phyloP scores from a whole-genome alignment of 2,888 invertebrate genomes.

The Lithophane semibrunnea region DNA sequence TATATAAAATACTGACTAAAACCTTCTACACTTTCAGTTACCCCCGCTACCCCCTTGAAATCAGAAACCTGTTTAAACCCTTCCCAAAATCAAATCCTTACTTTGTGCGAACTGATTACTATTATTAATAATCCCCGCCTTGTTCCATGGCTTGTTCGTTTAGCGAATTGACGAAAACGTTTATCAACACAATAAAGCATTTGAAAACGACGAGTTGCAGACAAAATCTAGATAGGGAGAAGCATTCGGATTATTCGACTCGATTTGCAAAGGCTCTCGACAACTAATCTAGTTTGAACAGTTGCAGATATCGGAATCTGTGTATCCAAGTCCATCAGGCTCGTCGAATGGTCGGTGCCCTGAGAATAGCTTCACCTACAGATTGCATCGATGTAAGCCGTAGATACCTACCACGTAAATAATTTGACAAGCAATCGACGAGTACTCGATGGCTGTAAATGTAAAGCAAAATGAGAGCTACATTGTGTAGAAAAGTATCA shows the following conservation, averaged over 20 bases:
- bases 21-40: neutral
- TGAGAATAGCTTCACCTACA: constrained; percentile 73
- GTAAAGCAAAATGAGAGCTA: constrained; percentile 2
- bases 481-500: constrained; percentile 9
- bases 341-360: constrained; percentile 66
- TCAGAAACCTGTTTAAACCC: constrained; percentile 16
- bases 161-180: constrained; percentile 21
- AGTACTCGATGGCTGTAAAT: neutral
- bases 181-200: constrained; percentile 40
- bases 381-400: constrained; percentile 69
- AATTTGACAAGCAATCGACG: constrained; percentile 53
- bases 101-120: constrained; percentile 22
- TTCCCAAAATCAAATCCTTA: constrained; percentile 23
- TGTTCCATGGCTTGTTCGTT: constrained; percentile 9
- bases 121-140: constrained; percentile 8
- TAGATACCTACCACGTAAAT: constrained; percentile 70
- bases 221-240: constrained; percentile 61
- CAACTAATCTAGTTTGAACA: constrained; percentile 77
- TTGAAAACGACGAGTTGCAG: constrained; percentile 57
- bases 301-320: constrained; percentile 73
- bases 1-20: neutral
- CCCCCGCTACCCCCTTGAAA: constrained; percentile 3
- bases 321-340: constrained; percentile 74
- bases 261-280: constrained; percentile 71
- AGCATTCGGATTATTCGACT: constrained; percentile 70